Evolutionary conservation across 2,888 invertebrate genomes (phyloP), one percentile per base, ranked within the genome.

Genomic region (Himalopsyche japonica): DNA sequence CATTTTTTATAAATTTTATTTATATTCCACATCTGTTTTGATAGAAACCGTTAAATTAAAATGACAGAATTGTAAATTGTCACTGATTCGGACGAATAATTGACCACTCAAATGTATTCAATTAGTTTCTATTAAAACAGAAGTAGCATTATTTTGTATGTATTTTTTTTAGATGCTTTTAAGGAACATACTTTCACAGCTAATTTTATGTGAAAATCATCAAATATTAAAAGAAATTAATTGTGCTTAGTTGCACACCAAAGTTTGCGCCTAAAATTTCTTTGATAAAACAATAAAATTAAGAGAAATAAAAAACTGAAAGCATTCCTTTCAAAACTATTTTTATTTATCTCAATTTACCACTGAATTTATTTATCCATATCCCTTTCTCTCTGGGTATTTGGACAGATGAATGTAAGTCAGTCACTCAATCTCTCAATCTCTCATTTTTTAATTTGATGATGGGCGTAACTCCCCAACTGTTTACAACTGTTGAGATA

Each of bases 241-340:
- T 30, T 70, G 70, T 70, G 70, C 70, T 70, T 70, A 70, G 70
- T 70, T 70, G 70, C 30, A 70, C 70, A 70, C 70, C 70, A 70
- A 70, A 70, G 70, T 70, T 70, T 70, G 70, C 70, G 70, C 70
- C 70, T 70, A 70, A 70, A 70, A 70, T 70, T 70, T 70, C 70
- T 70, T 70, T 70, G 30, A 70, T 70, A 70, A 70, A 70, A 30
- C 70, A 70, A 70, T 70, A 70, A 70, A 70, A 70, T 70, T 70
- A 70, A 70, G 70, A 30, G 70, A 70, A 70, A 70, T 70, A 70
- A 70, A 43, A 43, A 70, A 70, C 30, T 27, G 70, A 27, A 70
- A 70, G 70, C 12, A 70, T 70, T 70, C 70, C 70, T 70, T 70
- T 70, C 27, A 70, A 70, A 7, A 70, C 27, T 27, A 27, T 70